Conservation (phyloP, 2,113 vertebrate species). For the Atlantisia rogersi region DNA sequence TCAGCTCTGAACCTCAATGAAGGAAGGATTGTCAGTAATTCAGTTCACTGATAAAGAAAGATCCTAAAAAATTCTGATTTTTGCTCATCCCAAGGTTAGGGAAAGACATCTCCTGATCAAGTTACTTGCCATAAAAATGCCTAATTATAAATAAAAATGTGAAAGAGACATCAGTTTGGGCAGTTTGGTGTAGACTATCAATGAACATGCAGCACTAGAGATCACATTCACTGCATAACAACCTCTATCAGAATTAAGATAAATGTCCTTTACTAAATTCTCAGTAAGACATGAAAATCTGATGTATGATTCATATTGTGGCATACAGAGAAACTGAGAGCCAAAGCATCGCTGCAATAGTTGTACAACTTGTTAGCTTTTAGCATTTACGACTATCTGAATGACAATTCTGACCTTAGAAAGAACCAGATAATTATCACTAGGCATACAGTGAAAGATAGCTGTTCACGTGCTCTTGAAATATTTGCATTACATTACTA, state of each 20-base stretch:
- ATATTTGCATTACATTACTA: background rate
- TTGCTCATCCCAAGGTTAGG: background rate
- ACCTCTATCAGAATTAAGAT: background rate
- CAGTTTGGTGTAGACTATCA: background rate
- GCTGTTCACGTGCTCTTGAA: background rate
- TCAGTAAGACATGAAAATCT: background rate
- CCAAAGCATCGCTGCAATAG: background rate
- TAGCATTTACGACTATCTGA: background rate
- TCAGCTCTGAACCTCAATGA: background rate
- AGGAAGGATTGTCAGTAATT: background rate
- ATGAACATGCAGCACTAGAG: background rate
- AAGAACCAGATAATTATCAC: background rate
- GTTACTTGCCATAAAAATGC: background rate
- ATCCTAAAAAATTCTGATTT: background rate
- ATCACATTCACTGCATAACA: background rate
- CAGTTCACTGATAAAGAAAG: background rate
- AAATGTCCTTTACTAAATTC: background rate
- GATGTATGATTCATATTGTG: background rate
- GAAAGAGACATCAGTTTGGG: background rate
- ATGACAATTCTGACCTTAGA: background rate
- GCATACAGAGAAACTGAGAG: background rate
- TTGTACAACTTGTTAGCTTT: background rate
- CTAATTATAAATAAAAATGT: background rate
- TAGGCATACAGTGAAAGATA: background rate
- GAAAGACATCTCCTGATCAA: background rate